A percentile compares a stretch with the other conserved stretches of the same genome.
Evolutionary conservation across 2,797 vertebrate genomes (phyloP).

Genomic region (Tinamus major): DNA sequence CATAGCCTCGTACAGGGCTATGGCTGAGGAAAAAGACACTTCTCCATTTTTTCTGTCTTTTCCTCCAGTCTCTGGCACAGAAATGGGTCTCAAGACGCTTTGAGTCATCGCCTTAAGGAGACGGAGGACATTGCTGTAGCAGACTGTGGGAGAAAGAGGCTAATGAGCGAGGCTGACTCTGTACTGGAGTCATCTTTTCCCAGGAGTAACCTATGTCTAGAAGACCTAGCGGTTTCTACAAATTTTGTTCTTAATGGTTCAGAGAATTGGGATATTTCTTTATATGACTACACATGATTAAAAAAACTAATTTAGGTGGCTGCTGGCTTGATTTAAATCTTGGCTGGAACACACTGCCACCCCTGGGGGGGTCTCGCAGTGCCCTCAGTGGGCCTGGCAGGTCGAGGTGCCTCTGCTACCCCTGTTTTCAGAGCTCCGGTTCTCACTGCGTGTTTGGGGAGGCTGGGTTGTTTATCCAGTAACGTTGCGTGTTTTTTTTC

Average conservation of each 20-base stretch:
- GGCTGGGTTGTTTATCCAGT: constrained; percentile 1
- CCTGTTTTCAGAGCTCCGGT: background rate
- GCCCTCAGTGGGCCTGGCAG: background rate
- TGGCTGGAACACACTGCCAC: background rate
- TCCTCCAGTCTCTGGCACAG: rapidly evolving
- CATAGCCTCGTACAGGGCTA: background rate
- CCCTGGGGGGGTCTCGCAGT: background rate
- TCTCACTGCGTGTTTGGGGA: background rate
- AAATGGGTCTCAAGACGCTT: rapidly evolving
- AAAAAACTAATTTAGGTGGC: background rate
- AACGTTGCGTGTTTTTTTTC: background rate
- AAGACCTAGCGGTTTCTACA: background rate
- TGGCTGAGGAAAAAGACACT: rapidly evolving
- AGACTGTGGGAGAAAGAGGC: rapidly evolving
- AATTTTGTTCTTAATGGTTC: background rate
- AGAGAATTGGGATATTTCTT: background rate
- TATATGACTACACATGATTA: background rate
- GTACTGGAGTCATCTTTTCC: background rate
- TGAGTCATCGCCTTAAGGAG: background rate
- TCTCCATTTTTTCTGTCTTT: background rate
- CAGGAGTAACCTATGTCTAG: background rate
- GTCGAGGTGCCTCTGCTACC: background rate
- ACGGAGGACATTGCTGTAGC: background rate
- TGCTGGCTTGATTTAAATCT: background rate
- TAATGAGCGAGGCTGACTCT: background rate